Evolutionary conservation across 2,113 vertebrate genomes (phyloP), one percentile per base, ranked within the genome.

Genomic region (Anseranas semipalmata): DNA sequence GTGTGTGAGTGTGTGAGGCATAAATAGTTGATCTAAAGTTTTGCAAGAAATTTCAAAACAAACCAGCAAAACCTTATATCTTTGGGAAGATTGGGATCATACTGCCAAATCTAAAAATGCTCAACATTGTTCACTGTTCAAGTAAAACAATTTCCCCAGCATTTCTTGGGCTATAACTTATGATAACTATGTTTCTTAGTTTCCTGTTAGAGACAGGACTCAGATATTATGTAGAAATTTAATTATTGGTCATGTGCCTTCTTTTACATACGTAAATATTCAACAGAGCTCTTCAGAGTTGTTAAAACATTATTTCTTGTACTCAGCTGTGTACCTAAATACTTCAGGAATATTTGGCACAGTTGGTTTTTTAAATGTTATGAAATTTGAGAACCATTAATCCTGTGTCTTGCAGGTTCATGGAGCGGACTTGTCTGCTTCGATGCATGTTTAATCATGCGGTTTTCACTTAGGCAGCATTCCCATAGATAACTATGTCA

Each of bases 21-120:
- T 85, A 89, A 91, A 94, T 37, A 45, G 41, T 75, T 67, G n/a
- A 81, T 67, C 28, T 89, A 24, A 86, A 86, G 37, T 76, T 95
- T n/a, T 90, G 65, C n/a, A 58, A 70, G 58, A 55, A 66, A 85
- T 76, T 91, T 94, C 81, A 89, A 79, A 94, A 87, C 71, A 93
- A 62, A 70, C 13, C 16, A 90, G 30, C 12, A 70, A 82, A 95
- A 56, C 74, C 27, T 32, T 80, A 2, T 15, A 46, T 92, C 59
- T 77, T 59, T 87, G 79, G 75, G 67, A 90, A 76, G 59, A 67
- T 19, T 37, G 46, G 59, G 33, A 94, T n/a, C 30, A 32, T 45
- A 35, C 28, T 93, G 75, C 78, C 41, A 60, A 43, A 77, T 86
- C 81, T 86, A 28, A 85, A 95, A 90, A 88, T 74, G 71, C 41